phyloP scores from a whole-genome alignment of 1,140 invertebrate genomes.

The Melitaea cinxia region DNA sequence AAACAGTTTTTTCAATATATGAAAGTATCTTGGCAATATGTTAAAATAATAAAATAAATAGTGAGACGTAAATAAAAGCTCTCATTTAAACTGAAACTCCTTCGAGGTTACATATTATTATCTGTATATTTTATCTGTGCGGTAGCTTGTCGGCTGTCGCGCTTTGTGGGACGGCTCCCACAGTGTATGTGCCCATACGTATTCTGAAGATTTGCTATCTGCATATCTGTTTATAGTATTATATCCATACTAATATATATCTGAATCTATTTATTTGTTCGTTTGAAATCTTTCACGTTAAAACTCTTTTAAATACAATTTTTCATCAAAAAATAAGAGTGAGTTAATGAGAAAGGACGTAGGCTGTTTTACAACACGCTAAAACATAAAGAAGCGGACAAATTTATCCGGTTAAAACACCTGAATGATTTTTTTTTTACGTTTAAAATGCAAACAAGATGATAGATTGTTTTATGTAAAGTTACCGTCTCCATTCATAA shows the following conservation, averaged over 20 bases:
- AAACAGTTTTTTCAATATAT: neutral
- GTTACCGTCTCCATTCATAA: too few relatives aligned
- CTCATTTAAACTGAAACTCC: constrained; percentile 28
- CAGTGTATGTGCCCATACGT: constrained; percentile 23
- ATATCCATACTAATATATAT: neutral
- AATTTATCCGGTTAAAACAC: too few relatives aligned
- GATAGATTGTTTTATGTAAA: too few relatives aligned
- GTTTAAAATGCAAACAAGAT: too few relatives aligned
- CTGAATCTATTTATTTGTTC: neutral
- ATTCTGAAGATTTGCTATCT: constrained; percentile 7
- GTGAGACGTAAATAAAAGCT: constrained; percentile 16
- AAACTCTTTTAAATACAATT: too few relatives aligned
- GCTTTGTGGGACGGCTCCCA: constrained; percentile 33
- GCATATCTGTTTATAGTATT: constrained; percentile 7
- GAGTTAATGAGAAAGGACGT: too few relatives aligned
- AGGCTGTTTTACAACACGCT: too few relatives aligned
- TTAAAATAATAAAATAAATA: neutral
- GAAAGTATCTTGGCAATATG: neutral
- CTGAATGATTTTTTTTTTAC: too few relatives aligned
- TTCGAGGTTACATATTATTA: constrained; percentile 28
- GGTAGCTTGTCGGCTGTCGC: constrained; percentile 37
- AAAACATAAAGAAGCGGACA: too few relatives aligned
- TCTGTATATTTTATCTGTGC: constrained; percentile 34
- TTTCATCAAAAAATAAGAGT: too few relatives aligned
- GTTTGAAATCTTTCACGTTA: too few relatives aligned